Conservation (phyloP, 2,797 vertebrate species). For the Pseudotriccus pelzelni region DNA sequence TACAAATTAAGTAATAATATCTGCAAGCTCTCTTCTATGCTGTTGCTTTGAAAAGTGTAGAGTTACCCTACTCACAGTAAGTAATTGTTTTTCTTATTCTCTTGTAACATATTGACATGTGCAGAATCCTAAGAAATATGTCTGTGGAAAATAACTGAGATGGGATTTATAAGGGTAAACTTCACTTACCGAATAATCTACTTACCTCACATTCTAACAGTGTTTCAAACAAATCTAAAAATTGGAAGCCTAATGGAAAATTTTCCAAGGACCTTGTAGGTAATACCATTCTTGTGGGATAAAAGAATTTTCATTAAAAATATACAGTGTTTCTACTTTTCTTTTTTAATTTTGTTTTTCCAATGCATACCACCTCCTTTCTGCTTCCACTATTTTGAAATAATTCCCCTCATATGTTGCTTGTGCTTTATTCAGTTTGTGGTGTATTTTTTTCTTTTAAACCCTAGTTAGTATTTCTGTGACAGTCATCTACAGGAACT, state of each 20-base stretch:
- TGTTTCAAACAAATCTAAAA: neutral
- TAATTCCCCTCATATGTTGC: neutral
- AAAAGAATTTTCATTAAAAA: neutral
- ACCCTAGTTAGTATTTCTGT: neutral
- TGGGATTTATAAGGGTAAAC: neutral
- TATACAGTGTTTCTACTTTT: neutral
- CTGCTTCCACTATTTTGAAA: neutral
- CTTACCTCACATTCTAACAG: neutral
- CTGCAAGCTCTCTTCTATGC: neutral
- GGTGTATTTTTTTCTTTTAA: neutral
- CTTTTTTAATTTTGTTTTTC: neutral
- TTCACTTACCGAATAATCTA: neutral
- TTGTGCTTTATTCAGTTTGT: neutral
- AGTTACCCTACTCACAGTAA: neutral
- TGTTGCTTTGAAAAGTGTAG: neutral
- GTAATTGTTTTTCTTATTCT: neutral
- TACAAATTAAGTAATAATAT: neutral
- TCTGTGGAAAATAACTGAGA: neutral
- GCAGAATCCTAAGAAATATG: neutral
- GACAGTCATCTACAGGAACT: neutral
- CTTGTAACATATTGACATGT: rapidly evolving
- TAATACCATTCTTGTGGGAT: neutral
- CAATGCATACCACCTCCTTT: neutral
- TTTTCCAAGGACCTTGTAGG: neutral
- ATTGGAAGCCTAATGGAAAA: neutral